Percentiles rank a stretch among this genome's conserved stretches.
Evolutionary conservation across 2,888 invertebrate genomes (phyloP).

Genomic region (Trisateles emortualis): DNA sequence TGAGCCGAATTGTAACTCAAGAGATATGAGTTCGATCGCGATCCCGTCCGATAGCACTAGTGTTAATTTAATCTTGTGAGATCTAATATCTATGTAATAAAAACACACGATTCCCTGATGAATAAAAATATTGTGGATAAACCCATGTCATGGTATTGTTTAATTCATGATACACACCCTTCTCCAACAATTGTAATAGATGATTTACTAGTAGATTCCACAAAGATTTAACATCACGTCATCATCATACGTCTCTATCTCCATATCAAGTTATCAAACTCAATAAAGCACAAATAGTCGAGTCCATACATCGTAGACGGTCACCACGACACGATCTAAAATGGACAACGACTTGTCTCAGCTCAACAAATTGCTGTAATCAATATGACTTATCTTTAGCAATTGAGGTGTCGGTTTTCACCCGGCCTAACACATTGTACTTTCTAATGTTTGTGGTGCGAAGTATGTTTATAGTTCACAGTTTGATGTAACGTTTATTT

Average conservation of each 20-base stretch:
- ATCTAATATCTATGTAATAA: too few relatives aligned
- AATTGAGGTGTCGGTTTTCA: constrained; percentile 47
- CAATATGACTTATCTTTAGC: constrained; percentile 50
- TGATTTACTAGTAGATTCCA: too few relatives aligned
- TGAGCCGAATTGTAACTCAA: too few relatives aligned
- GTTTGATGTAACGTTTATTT: constrained; percentile 11
- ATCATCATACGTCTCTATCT: constrained; percentile 10
- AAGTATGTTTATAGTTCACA: constrained; percentile 23
- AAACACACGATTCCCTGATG: too few relatives aligned
- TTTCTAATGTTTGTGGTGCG: constrained; percentile 37
- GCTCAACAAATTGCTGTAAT: constrained; percentile 53
- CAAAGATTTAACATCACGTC: neutral
- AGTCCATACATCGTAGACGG: constrained; percentile 20
- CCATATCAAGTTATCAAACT: constrained; percentile 18
- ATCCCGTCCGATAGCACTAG: too few relatives aligned
- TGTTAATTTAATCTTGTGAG: too few relatives aligned
- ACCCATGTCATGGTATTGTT: too few relatives aligned
- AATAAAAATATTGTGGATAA: too few relatives aligned
- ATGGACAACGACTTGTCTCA: constrained; percentile 38
- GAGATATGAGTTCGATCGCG: too few relatives aligned
- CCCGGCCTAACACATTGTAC: constrained; percentile 34
- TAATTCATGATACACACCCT: too few relatives aligned
- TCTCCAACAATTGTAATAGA: too few relatives aligned
- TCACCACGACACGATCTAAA: constrained; percentile 34
- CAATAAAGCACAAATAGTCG: constrained; percentile 12